A percentile compares a stretch with the other conserved stretches of the same genome.
Evolutionary conservation across 2,888 invertebrate species (phyloP).

Genomic region (Cephalotes varians): DNA sequence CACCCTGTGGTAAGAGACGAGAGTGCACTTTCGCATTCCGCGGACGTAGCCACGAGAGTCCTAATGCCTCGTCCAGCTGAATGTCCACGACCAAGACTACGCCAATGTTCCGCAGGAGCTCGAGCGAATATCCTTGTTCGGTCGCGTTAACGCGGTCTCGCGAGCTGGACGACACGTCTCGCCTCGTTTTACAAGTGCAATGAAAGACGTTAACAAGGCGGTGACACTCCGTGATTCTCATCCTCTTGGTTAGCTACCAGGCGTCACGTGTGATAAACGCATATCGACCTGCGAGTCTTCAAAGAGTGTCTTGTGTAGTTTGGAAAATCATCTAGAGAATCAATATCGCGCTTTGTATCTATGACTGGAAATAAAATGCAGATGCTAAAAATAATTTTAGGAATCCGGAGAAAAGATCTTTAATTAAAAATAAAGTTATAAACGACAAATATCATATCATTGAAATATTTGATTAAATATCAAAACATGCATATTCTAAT

Average conservation of each 20-base stretch:
- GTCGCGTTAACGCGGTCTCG: slow-evolving; percentile 63
- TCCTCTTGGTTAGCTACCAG: not conserved
- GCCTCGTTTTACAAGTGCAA: slow-evolving; percentile 42
- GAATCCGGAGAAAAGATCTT: not conserved
- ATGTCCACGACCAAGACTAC: slow-evolving; percentile 50
- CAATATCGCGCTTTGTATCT: not conserved
- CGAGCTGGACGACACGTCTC: slow-evolving; percentile 41
- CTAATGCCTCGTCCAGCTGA: slow-evolving; percentile 59
- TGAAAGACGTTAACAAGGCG: slow-evolving; percentile 62
- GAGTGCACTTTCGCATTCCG: slow-evolving; percentile 55
- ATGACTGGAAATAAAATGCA: not conserved
- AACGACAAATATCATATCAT: not conserved
- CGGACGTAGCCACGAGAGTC: slow-evolving; percentile 57
- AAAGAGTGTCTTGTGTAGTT: not conserved
- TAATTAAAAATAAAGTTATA: not conserved
- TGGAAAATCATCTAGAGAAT: not conserved
- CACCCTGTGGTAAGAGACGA: slow-evolving; percentile 30
- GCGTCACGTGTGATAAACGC: slow-evolving; percentile 24
- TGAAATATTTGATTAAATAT: not conserved
- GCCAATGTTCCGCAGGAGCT: slow-evolving; percentile 41
- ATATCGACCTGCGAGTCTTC: not conserved
- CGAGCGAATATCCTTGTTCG: slow-evolving; percentile 68
- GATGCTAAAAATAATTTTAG: not conserved
- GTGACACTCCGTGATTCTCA: slow-evolving; percentile 5
- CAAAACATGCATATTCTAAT: not conserved